These are phyloP conservation scores for Elegia similella DNA, from an alignment of 2,888 invertebrate genomes.

Conservation along the genomic window DNA sequence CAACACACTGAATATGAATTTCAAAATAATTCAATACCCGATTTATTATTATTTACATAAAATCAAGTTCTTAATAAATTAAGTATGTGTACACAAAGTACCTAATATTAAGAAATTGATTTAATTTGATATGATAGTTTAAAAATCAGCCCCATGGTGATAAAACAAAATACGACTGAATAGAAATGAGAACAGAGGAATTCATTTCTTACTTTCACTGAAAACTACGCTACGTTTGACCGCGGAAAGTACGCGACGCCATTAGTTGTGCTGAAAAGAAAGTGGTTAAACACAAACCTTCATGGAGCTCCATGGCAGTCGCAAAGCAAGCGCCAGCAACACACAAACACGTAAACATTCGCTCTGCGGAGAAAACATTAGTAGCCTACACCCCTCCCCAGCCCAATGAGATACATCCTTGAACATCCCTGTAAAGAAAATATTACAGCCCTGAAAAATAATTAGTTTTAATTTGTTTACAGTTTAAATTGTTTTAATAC, in stretches of 20 bases:
- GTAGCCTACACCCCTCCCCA: not conserved
- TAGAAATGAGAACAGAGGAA: not conserved
- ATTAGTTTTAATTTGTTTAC: too few species aligned
- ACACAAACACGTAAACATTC: slow-evolving; percentile 3
- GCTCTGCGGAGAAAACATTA: slow-evolving; percentile 1
- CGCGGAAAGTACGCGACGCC: slow-evolving; percentile 25
- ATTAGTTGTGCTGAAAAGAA: not conserved
- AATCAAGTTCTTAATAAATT: too few species aligned
- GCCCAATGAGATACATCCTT: not conserved
- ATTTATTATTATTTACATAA: too few species aligned
- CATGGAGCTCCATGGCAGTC: slow-evolving; percentile 67
- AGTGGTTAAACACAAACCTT: slow-evolving; percentile 23
- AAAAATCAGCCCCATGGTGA: too few species aligned
- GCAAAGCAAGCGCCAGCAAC: slow-evolving; percentile 41
- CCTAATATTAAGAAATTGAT: too few species aligned
- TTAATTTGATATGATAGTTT: too few species aligned
- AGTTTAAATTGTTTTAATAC: too few species aligned
- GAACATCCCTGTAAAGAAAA: not conserved
- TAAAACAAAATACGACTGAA: too few species aligned
- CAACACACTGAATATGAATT: too few species aligned
- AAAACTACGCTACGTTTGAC: slow-evolving; percentile 42
- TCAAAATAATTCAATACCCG: too few species aligned
- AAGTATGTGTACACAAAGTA: too few species aligned
- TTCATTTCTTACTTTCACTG: slow-evolving; percentile 23
- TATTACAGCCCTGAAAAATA: not conserved